Evolutionary conservation across 1,140 invertebrate species (phyloP), one percentile per base, ranked within the genome.

Genomic region (Diabrotica undecimpunctata): DNA sequence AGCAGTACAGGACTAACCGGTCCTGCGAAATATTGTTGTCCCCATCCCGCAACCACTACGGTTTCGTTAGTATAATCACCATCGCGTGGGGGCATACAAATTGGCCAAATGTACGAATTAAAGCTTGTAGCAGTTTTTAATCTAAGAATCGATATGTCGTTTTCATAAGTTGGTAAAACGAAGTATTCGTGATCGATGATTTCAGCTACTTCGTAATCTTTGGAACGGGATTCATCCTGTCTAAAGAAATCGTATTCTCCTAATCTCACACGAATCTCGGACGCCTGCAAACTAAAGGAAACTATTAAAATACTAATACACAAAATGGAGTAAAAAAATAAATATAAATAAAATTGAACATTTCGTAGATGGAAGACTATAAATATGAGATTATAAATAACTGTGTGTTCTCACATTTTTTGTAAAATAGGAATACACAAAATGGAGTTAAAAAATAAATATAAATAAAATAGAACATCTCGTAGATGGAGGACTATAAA

Each of bases 61-160:
- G 81, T 85, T 73, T 86, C 82, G 25, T 89, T 86, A 11, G 85
- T 85, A 70, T 87, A 86, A 13, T 80, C 77, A 53, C 82, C 75
- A 38, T 83, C 84, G 0, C 82, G 64, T 0, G 88, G 88, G 7
- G 93, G 93, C 14, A 95, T 80, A 75, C 93, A 95, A 53, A 94
- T 87, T 0, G 91, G 92, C 85, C 91, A 90, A 25, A 95, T 90
- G 72, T 92, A 91, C 3, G 83, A 85, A 67, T 89, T 88, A 74
- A 92, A 93, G 4, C 83, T 79, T 0, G 90, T 88, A 0, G 88
- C 79, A 10, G 84, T 79, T 50, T 86, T 81, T 6, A 95, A 79
- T 73, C 87, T 88, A 14, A 95, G 66, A n/a, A 95, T 84, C 0
- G 91, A 89, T 57, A 95, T 89, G 71, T 95, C 93, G 71, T 95